phyloP scores from a whole-genome alignment of 2,888 invertebrate species.

The Athrips mouffetella region DNA sequence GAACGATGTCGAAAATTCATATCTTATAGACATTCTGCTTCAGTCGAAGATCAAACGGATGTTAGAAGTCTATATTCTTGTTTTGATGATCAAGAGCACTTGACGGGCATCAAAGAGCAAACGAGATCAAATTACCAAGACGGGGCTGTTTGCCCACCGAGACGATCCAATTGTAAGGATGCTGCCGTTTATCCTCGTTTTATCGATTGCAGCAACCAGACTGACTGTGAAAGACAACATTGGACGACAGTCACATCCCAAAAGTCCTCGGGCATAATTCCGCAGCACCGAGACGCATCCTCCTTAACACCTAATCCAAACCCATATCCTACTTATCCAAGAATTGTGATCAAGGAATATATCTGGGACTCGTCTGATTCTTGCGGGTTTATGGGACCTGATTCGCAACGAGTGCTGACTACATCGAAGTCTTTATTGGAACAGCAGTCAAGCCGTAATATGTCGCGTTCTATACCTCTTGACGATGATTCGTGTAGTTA shows the following conservation, averaged over 20 bases:
- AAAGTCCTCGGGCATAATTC: neutral
- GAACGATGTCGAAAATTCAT: constrained; percentile 32
- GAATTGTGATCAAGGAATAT: constrained; percentile 39
- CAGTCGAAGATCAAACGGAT: neutral
- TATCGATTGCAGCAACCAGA: too few relatives aligned
- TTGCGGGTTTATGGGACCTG: neutral
- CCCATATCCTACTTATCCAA: constrained; percentile 4
- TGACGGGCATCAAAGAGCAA: constrained; percentile 40
- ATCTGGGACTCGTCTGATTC: constrained; percentile 37
- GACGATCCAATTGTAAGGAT: constrained; percentile 37
- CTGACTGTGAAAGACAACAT: too few relatives aligned
- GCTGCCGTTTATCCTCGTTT: constrained; percentile 24
- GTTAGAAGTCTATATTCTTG: constrained; percentile 26
- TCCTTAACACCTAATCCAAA: neutral
- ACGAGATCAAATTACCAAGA: constrained; percentile 22
- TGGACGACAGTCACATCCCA: too few relatives aligned
- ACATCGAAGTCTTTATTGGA: neutral
- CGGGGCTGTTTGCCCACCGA: constrained; percentile 26
- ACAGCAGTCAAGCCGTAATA: neutral
- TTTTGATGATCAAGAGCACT: constrained; percentile 38
- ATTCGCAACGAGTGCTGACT: neutral
- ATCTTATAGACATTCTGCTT: constrained; percentile 14
- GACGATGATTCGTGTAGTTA: too few relatives aligned
- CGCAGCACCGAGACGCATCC: neutral
- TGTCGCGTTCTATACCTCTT: too few relatives aligned